Evolutionary conservation across 2,888 invertebrate species (phyloP).

Genomic region (Colostygia pectinataria): DNA sequence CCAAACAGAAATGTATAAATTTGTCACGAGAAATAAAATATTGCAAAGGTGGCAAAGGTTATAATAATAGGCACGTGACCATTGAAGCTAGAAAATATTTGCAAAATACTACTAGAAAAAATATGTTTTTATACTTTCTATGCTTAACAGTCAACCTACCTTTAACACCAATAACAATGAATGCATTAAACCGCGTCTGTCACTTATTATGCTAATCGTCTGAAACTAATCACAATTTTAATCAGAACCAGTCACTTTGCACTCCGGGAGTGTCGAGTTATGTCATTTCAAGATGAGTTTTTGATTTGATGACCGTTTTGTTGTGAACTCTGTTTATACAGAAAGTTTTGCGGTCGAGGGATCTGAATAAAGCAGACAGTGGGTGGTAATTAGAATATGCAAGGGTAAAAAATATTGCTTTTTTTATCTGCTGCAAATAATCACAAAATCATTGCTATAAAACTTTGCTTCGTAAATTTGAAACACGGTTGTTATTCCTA

Average conservation of each 20-base stretch:
- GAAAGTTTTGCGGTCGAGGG: background rate
- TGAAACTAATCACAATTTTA: constrained; percentile 48
- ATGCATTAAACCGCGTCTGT: constrained; percentile 31
- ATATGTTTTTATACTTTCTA: no score
- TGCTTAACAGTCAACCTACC: background rate
- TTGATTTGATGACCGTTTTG: constrained; percentile 39
- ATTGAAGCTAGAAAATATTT: no score
- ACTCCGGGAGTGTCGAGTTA: constrained; percentile 45
- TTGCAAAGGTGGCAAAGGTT: no score
- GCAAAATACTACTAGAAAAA: no score
- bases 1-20: constrained; percentile 1
- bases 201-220: constrained; percentile 46
- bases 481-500: background rate
- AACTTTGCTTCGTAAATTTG: background rate
- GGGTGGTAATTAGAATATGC: constrained; percentile 36
- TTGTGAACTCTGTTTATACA: constrained; percentile 22
- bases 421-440: constrained; percentile 15
- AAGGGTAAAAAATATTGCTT: constrained; percentile 35
- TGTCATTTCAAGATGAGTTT: constrained; percentile 45
- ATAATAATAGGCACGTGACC: background rate
- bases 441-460: background rate
- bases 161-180: constrained; percentile 19
- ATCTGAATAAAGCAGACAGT: constrained; percentile 10
- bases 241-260: constrained; percentile 49
- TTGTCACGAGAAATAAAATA: no score